A percentile compares a stretch with the other conserved stretches of the same genome.
Conservation (phyloP, 2,113 vertebrate genomes). For the Sylvia atricapilla region DNA sequence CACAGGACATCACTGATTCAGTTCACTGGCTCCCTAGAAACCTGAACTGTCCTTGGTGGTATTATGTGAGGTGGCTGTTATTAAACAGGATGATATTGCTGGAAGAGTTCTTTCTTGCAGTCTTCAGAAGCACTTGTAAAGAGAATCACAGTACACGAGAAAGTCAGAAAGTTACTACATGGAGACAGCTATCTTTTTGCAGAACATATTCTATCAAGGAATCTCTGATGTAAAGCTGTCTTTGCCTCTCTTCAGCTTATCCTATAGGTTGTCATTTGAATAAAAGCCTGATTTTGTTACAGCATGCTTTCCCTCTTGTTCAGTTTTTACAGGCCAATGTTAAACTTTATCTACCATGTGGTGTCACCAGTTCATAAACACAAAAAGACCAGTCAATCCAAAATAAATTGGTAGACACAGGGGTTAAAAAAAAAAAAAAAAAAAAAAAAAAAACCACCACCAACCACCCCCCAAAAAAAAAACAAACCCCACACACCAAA, state of each 20-base stretch:
- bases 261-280: not conserved
- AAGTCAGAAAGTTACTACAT: not conserved
- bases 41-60: not conserved
- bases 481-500: too few species aligned
- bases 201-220: not conserved
- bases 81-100: not conserved
- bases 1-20: not conserved
- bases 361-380: not conserved
- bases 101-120: not conserved
- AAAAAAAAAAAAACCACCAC: too few species aligned
- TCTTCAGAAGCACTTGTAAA: not conserved
- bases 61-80: not conserved
- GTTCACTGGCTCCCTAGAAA: slow-evolving; percentile 5
- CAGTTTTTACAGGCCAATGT: not conserved
- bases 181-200: not conserved
- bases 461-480: too few species aligned
- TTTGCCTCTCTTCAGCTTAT: not conserved
- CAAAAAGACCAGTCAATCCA: not conserved
- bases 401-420: not conserved
- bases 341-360: not conserved
- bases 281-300: slow-evolving; percentile 1
- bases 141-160: not conserved
- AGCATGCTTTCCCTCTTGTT: not conserved
- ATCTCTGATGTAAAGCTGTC: not conserved
- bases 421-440: too few species aligned